Evolutionary conservation across 2,888 invertebrate genomes (phyloP), one percentile per base, ranked within the genome.

Genomic region (Drosophila sordidula): DNA sequence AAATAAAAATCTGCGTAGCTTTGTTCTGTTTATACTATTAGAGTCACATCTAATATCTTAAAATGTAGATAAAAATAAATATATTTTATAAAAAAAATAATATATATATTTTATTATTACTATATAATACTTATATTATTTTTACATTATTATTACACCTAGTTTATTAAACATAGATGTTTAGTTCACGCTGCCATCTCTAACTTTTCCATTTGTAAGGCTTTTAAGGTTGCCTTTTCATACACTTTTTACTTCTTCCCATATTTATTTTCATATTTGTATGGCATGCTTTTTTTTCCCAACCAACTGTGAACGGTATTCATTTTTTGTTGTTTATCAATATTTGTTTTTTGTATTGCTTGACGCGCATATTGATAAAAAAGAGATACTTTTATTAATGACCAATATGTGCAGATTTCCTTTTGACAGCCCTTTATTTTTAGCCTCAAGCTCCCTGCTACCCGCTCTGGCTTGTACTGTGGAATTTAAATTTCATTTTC

Each of bases 331-430:
- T 63, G 47, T 59, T 66, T 86, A 74, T 80, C 80, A 88, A 83
- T 83, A 87, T 87, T 80, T 86, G 56, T 69, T 70, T 29, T 82
- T 74, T 86, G 55, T 83, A 68, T 68, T 62, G 61, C 47, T 46
- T 34, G 49, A 65, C 61, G 58, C 47, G 18, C 25, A 41, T 45
- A 59, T 58, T 45, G 78, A 75, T 59, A 68, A 61, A 54, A 42
- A n/a, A 36, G 22, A 36, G 34, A 57, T 29, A 36, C 36, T 72
- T 84, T 88, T 83, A 87, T 83, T 89, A 87, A 89, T 87, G 87
- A 83, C 84, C 87, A 87, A 77, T 87, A 84, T 80, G 89, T 51
- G 78, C 70, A 83, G 78, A 89, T 83, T 88, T 83, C 67, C 65
- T 59, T 86, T 80, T 88, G 70, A 83, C 69, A 70, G 77, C 57